Percentiles rank a stretch among this genome's conserved stretches.
These are phyloP conservation scores for Emydocephalus ijimae DNA, from an alignment of 2,113 vertebrate genomes.

Conservation along the genomic window DNA sequence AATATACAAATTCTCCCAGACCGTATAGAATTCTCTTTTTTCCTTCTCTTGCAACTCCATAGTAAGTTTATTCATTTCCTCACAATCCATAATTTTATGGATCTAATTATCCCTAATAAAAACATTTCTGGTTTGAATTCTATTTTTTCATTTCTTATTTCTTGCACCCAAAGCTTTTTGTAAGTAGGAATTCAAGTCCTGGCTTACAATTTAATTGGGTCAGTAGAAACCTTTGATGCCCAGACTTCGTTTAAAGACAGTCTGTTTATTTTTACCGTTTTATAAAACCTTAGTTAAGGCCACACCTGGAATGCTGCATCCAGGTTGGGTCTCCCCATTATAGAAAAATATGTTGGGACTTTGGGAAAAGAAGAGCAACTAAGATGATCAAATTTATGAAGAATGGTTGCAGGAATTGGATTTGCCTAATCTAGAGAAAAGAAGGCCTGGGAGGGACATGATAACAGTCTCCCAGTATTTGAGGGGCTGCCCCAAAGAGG, in stretches of 20 bases:
- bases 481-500: not conserved
- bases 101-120: too few relatives aligned
- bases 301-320: not conserved
- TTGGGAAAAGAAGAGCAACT: not conserved
- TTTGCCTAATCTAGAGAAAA: not conserved
- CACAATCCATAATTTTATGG: too few relatives aligned
- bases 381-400: not conserved
- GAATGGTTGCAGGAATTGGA: not conserved
- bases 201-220: not conserved
- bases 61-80: too few relatives aligned
- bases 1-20: too few relatives aligned
- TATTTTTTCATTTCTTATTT: too few relatives aligned
- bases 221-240: not conserved
- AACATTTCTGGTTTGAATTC: too few relatives aligned
- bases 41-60: too few relatives aligned
- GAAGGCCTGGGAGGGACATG: not conserved
- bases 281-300: not conserved
- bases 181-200: not conserved
- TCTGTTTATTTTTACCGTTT: not conserved
- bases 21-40: too few relatives aligned
- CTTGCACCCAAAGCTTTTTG: not conserved
- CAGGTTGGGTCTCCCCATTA: not conserved
- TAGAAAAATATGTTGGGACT: not conserved
- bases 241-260: not conserved
- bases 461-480: rapidly evolving